Evolutionary conservation across 2,888 invertebrate species (phyloP), one percentile per base, ranked within the genome.

Genomic region (Hyles lineata): DNA sequence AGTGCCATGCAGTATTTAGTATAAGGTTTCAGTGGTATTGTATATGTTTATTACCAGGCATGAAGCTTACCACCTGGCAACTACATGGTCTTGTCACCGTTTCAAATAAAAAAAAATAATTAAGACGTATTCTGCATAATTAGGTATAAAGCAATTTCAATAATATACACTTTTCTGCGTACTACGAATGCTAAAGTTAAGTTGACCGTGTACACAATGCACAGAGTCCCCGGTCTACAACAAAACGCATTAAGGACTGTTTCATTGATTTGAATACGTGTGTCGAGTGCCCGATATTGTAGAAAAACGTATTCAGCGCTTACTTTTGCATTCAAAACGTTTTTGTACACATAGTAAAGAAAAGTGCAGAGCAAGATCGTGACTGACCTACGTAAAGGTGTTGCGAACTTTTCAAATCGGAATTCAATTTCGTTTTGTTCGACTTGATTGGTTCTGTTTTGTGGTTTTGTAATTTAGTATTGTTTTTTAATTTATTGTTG

Each of bases 351-450:
- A 55, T 25, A 60, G 60, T 25, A 60, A 25, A 60, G 55, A 25
- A 60, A 60, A 60, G 60, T 60, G 25, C 60, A 60, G 17, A 60
- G 25, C 17, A 60, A 60, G 25, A 60, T 60, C 60, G 60, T 60
- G 60, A 17, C 60, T 60, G 25, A 60, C 60, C 23, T 60, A 60
- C 25, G 17, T 11, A 60, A 60, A 25, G 60, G 17, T 23, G 25
- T 9, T 60, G 11, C 11, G 25, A 25, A 60, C 17, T 25, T 60
- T 60, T 60, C 6, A 17, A 55, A 52, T 35, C 23, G 60, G 23
- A 60, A 23, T 60, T 25, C 25, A 60, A 60, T 60, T 60, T 60
- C 25, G 60, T 25, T 60, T 25, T 17, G 5, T 25, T 11, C 25
- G 60, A 25, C 17, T 29, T 25, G 17, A 60, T 60, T 60, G 60